phyloP scores from a whole-genome alignment of 2,113 vertebrate genomes.

The Callorhinus ursinus region DNA sequence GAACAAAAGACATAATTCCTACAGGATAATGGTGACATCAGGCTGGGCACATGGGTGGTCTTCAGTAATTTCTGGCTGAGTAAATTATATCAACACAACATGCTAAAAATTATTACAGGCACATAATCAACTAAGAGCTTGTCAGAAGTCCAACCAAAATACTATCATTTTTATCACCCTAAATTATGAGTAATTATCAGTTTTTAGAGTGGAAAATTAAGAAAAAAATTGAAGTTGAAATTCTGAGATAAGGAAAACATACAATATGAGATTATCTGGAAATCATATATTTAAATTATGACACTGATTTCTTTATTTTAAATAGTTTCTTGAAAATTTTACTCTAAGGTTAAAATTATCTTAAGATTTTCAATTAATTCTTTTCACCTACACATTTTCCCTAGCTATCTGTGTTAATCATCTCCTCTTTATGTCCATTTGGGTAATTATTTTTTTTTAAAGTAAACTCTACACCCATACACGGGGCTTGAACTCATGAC shows the following conservation, averaged over 20 bases:
- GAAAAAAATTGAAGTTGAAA: conserved; percentile 24
- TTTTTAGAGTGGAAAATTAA: not conserved
- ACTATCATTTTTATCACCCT: not conserved
- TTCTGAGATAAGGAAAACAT: not conserved
- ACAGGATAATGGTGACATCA: not conserved
- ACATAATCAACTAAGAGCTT: not conserved
- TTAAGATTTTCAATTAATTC: not conserved
- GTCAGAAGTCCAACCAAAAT: not conserved
- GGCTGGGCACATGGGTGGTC: not conserved
- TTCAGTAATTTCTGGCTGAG: not conserved
- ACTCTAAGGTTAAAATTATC: not conserved
- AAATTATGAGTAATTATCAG: not conserved
- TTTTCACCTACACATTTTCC: not conserved
- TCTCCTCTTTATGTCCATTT: not conserved
- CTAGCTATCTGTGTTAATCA: not conserved
- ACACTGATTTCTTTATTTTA: not conserved
- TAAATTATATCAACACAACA: not conserved
- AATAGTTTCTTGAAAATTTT: not conserved
- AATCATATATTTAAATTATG: not conserved
- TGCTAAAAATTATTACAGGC: not conserved
- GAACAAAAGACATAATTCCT: not conserved
- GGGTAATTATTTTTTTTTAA: not conserved
- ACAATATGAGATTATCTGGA: not conserved
- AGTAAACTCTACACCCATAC: not conserved
- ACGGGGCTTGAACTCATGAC: not conserved